A percentile compares a stretch with the other conserved stretches of the same genome.
These are phyloP conservation scores for Microcebus ravelobensis DNA, from an alignment of 2,113 vertebrate species.

Conservation along the genomic window DNA sequence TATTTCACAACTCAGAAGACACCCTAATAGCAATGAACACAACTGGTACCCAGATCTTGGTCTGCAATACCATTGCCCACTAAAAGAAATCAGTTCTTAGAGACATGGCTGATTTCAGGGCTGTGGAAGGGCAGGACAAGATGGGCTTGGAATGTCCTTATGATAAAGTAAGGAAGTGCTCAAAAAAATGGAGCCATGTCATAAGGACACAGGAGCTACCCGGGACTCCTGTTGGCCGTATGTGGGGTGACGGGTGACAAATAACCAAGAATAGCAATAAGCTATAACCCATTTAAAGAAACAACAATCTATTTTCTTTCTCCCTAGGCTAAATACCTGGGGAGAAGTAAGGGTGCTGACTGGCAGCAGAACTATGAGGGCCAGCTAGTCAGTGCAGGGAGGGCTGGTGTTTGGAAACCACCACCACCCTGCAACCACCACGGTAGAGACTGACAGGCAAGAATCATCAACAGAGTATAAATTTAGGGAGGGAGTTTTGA, in stretches of 20 bases:
- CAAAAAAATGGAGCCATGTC: background rate
- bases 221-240: background rate
- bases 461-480: background rate
- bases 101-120: background rate
- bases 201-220: background rate
- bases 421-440: background rate
- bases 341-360: too few species aligned
- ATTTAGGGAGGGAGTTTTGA: background rate
- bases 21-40: background rate
- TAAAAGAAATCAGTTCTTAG: background rate
- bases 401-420: background rate
- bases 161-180: background rate
- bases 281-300: background rate
- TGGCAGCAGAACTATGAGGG: background rate
- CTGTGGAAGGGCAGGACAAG: background rate
- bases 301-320: background rate
- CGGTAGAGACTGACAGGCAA: background rate
- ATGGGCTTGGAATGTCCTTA: background rate
- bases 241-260: background rate
- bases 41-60: background rate
- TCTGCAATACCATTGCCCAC: background rate
- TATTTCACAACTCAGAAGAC: background rate
- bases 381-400: background rate
- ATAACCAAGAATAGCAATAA: background rate
- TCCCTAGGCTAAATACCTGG: too few species aligned